Evolutionary conservation across 2,888 invertebrate species (phyloP).

Genomic region (Macropis europaea): DNA sequence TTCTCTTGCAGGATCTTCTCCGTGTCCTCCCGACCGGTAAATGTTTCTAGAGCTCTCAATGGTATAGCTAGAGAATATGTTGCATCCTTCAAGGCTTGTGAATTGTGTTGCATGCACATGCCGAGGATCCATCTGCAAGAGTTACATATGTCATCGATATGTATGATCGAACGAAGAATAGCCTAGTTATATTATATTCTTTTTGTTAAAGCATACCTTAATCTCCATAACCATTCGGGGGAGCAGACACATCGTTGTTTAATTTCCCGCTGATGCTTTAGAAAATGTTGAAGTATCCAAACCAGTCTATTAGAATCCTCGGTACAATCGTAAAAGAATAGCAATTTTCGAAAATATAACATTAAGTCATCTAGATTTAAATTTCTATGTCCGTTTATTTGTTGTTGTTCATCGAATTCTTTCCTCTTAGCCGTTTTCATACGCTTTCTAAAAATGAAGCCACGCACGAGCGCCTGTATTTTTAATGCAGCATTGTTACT

Average conservation of each 20-base stretch:
- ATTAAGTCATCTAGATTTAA: slow-evolving; percentile 81
- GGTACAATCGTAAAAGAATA: slow-evolving; percentile 88
- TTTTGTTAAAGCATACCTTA: slow-evolving; percentile 64
- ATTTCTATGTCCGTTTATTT: slow-evolving; percentile 78
- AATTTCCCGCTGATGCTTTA: slow-evolving; percentile 78
- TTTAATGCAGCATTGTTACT: slow-evolving; percentile 88
- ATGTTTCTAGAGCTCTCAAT: slow-evolving; percentile 89
- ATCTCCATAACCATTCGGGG: slow-evolving; percentile 79
- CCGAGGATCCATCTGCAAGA: slow-evolving; percentile 81
- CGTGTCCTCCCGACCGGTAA: slow-evolving; percentile 82
- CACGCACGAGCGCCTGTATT: slow-evolving; percentile 90
- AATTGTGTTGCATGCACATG: slow-evolving; percentile 82
- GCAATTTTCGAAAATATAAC: slow-evolving; percentile 84
- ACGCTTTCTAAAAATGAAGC: slow-evolving; percentile 86
- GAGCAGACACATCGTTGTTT: slow-evolving; percentile 73
- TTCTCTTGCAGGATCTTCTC: slow-evolving; percentile 65
- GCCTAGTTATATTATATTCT: background rate
- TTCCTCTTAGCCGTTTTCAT: slow-evolving; percentile 85
- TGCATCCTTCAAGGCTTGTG: slow-evolving; percentile 68
- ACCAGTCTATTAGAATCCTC: slow-evolving; percentile 85
- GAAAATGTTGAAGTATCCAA: slow-evolving; percentile 78
- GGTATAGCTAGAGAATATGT: slow-evolving; percentile 85
- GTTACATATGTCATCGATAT: slow-evolving; percentile 6
- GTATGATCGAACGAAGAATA: background rate
- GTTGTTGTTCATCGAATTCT: slow-evolving; percentile 85